Conservation (phyloP, 2,888 invertebrate genomes). For the Julus scandinavius region DNA sequence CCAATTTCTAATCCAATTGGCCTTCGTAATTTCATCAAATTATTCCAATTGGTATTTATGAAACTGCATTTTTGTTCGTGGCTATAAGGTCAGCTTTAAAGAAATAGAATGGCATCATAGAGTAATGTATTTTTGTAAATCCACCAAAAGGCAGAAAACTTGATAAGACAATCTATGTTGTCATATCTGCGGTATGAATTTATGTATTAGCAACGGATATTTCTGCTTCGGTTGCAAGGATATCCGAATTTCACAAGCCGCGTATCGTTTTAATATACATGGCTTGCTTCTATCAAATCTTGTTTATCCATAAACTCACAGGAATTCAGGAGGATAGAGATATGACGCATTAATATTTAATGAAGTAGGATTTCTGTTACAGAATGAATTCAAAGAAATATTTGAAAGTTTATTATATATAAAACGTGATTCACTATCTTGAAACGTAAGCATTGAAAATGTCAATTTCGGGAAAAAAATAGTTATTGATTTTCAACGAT, state of each 20-base stretch:
- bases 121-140: background rate
- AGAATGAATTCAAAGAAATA: background rate
- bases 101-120: background rate
- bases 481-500: too few species aligned
- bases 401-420: too few species aligned
- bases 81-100: background rate
- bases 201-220: slow-evolving; percentile 40
- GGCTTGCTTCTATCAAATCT: background rate
- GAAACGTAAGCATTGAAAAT: background rate
- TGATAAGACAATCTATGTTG: slow-evolving; percentile 34
- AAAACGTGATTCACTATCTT: background rate
- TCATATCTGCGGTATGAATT: slow-evolving; percentile 36
- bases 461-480: background rate
- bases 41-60: background rate
- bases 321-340: background rate
- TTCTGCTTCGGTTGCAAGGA: slow-evolving; percentile 24
- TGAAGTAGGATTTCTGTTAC: background rate
- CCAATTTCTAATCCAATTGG: too few species aligned
- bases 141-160: background rate
- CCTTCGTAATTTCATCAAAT: too few species aligned
- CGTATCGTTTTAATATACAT: background rate
- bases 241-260: background rate
- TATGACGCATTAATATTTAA: slow-evolving; percentile 4
- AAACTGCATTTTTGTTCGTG: background rate
- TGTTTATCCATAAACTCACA: background rate